Base-by-base conservation (phyloP, 1,140 invertebrate species). In the Aphelenchoides fujianensis region DNA sequence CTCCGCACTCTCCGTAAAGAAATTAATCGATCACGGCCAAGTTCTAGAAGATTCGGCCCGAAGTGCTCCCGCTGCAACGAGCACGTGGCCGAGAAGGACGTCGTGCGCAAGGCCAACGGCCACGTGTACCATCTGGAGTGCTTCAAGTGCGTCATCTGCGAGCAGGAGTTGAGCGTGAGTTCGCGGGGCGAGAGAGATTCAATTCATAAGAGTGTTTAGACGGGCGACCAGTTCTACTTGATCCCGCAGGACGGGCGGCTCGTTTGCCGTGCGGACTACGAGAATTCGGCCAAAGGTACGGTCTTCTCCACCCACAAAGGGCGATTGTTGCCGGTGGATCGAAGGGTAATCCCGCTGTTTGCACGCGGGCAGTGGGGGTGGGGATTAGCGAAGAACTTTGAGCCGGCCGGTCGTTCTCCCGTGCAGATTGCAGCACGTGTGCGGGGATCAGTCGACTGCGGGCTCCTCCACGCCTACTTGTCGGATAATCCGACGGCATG, bases 121-220 rank as follows among this genome's bases (percentile, higher is more conserved):
- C 83, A 85, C 68, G 71, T 84, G 54, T 84, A 85, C 54, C 82
- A 84, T 62, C 55, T 85, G 5, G 69, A 82, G 53, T 84, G 82
- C 68, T 84, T 84, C 70, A 67, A 77, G 37, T 84, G 82, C 54
- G 70, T 79, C 32, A 79, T 84, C 34, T 84, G 82, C 67, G 79
- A 84, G 55, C 31, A 71, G 27, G 69, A 71, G 34, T 36, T 68
- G 48, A 77, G 63, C 31, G 68, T n/a, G n/a, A n/a, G n/a, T n/a
- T n/a, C n/a, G n/a, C n/a, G n/a, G n/a, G n/a, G 71, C 55, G 12
- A 23, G 31, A 31, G 68, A 12, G n/a, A n/a, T n/a, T n/a, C n/a
- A n/a, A n/a, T n/a, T n/a, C n/a, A n/a, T n/a, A n/a, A n/a, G n/a
- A n/a, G n/a, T n/a, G n/a, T n/a, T n/a, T n/a, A n/a, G n/a, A n/a